These are phyloP conservation scores for Bradypodion pumilum DNA, from an alignment of 2,797 vertebrate species.

Conservation along the genomic window DNA sequence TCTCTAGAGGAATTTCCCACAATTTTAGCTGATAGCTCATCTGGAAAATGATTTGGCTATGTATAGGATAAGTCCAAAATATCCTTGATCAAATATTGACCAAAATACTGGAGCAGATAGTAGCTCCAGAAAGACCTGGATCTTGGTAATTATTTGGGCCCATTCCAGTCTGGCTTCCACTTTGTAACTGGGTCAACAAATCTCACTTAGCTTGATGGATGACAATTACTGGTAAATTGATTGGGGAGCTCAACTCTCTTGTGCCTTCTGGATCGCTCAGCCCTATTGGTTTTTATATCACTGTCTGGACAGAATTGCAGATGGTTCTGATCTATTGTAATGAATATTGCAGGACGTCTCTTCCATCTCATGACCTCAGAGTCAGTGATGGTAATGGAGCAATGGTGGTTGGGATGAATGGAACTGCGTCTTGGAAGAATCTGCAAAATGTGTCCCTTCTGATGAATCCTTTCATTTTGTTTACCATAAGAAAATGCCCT, in stretches of 20 bases:
- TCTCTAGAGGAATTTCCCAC: neutral
- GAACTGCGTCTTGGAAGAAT: neutral
- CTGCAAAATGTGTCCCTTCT: neutral
- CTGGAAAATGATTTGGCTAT: too few relatives aligned
- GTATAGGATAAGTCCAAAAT: too few relatives aligned
- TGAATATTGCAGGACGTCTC: too few relatives aligned
- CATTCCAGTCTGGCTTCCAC: neutral
- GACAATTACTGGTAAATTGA: neutral
- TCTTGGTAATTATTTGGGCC: neutral
- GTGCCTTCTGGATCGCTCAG: too few relatives aligned
- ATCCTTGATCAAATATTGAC: neutral
- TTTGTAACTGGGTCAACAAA: neutral
- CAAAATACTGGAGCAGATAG: neutral
- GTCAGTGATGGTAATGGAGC: neutral
- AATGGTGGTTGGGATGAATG: neutral
- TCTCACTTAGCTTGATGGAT: neutral
- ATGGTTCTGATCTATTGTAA: too few relatives aligned
- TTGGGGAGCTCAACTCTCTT: too few relatives aligned
- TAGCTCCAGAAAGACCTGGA: neutral
- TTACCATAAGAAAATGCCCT: neutral
- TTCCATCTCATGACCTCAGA: neutral
- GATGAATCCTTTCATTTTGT: neutral
- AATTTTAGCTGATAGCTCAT: too few relatives aligned
- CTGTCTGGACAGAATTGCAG: too few relatives aligned
- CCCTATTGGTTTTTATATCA: too few relatives aligned